Evolutionary conservation across 2,113 vertebrate species (phyloP).

Genomic region (Pionites leucogaster): DNA sequence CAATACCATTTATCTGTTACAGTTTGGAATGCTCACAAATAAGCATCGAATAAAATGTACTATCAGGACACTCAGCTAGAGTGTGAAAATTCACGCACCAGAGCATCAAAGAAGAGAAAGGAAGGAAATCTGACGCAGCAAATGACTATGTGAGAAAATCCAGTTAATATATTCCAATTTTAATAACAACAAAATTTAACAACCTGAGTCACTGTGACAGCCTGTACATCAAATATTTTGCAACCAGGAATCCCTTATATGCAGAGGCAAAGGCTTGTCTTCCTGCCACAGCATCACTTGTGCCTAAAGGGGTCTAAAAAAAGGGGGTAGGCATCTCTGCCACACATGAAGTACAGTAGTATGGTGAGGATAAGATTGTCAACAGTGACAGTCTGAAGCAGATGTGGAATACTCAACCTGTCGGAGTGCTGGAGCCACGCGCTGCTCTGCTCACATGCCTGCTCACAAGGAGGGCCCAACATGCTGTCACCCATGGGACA

Average conservation of each 20-base stretch:
- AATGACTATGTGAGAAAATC: background rate
- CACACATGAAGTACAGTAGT: fast-evolving
- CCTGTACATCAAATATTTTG: background rate
- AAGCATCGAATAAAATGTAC: slow-evolving; percentile 8
- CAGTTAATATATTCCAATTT: background rate
- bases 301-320: background rate
- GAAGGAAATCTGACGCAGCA: background rate
- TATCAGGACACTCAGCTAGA: background rate
- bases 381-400: background rate
- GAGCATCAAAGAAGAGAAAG: background rate
- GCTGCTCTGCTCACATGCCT: background rate
- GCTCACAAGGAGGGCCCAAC: background rate
- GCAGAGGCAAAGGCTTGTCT: background rate
- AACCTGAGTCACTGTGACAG: background rate
- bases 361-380: background rate
- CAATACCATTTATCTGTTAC: background rate
- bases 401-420: background rate
- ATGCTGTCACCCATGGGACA: background rate
- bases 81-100: background rate
- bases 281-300: background rate
- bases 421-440: background rate
- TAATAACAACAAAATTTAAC: background rate
- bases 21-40: slow-evolving; percentile 20
- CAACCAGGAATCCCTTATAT: background rate
- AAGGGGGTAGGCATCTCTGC: background rate